Conservation (phyloP, 1,140 invertebrate species). For the Radopholus similis region DNA sequence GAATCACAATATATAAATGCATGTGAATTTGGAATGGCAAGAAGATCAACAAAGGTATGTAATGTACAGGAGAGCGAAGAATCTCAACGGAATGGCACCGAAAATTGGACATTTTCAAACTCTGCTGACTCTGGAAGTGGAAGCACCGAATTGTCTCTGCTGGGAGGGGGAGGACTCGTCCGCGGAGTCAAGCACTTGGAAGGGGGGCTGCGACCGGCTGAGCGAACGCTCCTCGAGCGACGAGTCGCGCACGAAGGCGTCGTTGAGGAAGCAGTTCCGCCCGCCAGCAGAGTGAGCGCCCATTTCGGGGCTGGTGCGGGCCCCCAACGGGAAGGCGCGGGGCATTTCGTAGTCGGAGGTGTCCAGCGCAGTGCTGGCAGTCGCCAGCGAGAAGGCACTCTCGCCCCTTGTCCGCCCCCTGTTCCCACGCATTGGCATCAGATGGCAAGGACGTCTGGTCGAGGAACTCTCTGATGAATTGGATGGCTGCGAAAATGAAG, state of each 20-base stretch:
- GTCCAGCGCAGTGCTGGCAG: background rate
- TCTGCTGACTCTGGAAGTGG: slow-evolving; percentile 7
- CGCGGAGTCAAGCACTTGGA: background rate
- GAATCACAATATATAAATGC: background rate
- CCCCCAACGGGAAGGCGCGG: background rate
- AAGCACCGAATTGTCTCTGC: background rate
- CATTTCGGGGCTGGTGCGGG: background rate
- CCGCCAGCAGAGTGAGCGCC: background rate
- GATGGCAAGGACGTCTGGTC: background rate
- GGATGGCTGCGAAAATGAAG: background rate
- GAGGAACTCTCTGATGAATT: background rate
- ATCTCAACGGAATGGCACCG: background rate
- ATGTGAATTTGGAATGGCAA: background rate
- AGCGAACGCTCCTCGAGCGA: background rate
- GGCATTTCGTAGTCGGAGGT: background rate
- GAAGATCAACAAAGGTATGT: background rate
- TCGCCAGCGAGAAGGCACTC: background rate
- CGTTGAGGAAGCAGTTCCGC: background rate
- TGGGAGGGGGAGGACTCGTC: background rate
- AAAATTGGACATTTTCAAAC: background rate
- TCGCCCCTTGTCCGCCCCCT: background rate
- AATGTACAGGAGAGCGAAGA: background rate
- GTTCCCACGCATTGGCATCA: background rate
- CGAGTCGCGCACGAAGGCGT: background rate
- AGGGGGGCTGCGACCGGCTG: background rate